Base-by-base conservation (phyloP, 2,888 invertebrate species). In the Nemurella pictetii region DNA sequence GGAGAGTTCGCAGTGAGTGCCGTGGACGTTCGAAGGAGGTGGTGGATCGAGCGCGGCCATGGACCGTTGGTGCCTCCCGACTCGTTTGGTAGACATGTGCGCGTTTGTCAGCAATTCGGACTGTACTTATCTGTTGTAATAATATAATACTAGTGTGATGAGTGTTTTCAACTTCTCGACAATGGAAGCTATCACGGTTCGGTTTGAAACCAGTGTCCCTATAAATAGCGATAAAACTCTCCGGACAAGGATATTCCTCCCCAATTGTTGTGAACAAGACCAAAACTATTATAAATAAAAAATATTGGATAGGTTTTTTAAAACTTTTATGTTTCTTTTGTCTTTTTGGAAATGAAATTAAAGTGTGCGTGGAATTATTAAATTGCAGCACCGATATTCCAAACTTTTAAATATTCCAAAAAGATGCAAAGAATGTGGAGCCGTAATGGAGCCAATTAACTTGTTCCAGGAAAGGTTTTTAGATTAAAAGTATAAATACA, bases 161-260 rank as follows among this genome's bases (percentile, higher is more conserved):
- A 85, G 86, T 86, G 86, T 86, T 86, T 86, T 86, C 84, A 85
- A 86, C 85, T 86, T 83, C 81, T 86, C 86, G 80, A 84, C 85
- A 86, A 84, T 55, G 78, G 55, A 85, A 83, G 80, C 55, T 55
- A 55, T 55, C 55, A 55, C 9, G 55, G 55, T 55, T 55, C 55
- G 20, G 55, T 55, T 55, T 55, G 55, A 7, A 55, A 55, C 55
- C 55, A 20, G 55, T 55, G 55, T 55, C 55, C 55, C 55, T 55
- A 55, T 55, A 55, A 55, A 55, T 55, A 55, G 55, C 55, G 55
- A 55, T 55, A 55, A 55, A 55, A 55, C 9, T 20, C 55, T 55
- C 55, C 55, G 55, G 55, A 55, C 55, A 55, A 55, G 55, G 55
- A 55, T 55, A 55, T 55, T 55, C 55, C 55, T 55, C 55, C 55